phyloP scores from a whole-genome alignment of 2,797 vertebrate genomes.

The Arnoldichthys spilopterus region DNA sequence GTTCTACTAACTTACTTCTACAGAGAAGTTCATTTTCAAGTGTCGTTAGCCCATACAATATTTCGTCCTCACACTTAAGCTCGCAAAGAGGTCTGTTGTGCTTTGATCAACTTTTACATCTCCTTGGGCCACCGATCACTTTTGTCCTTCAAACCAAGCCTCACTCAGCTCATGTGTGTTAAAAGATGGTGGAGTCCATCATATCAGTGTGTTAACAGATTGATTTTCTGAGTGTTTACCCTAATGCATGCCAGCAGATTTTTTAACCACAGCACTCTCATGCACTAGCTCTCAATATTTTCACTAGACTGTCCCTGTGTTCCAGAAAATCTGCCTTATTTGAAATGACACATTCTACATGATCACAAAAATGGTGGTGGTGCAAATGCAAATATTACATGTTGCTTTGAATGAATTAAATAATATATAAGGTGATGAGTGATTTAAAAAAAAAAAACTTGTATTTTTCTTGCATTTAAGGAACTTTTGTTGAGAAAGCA shows the following conservation, averaged over 20 bases:
- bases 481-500: conserved; percentile 25
- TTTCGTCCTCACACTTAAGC: background rate
- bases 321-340: conserved; percentile 91
- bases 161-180: conserved; percentile 42
- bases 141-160: too few species aligned
- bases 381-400: conserved; percentile 76
- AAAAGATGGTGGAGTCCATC: conserved; percentile 66
- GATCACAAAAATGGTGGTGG: conserved; percentile 66
- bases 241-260: conserved; percentile 86
- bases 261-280: conserved; percentile 79
- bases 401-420: conserved; percentile 85
- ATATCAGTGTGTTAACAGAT: conserved; percentile 74
- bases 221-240: conserved; percentile 71
- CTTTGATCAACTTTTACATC: too few species aligned
- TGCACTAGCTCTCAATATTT: conserved; percentile 62
- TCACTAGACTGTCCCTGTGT: conserved; percentile 83
- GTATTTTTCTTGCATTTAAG: conserved; percentile 58
- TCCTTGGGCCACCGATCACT: too few species aligned
- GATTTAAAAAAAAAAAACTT: conserved; percentile 63
- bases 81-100: conserved; percentile 31
- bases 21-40: background rate
- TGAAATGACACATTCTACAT: conserved; percentile 79
- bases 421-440: conserved; percentile 76
- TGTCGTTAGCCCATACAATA: background rate
- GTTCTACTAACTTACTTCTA: background rate